Base-by-base conservation (phyloP, 2,888 invertebrate species). In the Cremastinae sp. region DNA sequence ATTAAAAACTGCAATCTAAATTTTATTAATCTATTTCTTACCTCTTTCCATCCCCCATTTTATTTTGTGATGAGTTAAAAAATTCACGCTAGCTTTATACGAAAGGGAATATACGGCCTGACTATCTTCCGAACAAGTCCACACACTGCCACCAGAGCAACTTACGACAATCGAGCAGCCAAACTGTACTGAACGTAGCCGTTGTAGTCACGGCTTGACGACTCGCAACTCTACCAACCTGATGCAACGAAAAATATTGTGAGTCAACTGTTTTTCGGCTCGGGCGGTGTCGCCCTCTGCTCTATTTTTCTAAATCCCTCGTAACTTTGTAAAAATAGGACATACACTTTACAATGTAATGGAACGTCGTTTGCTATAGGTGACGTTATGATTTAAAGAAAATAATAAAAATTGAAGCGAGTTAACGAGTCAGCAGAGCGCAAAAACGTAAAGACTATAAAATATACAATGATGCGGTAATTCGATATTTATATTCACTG, bases 31-130 rank as follows among this genome's bases (percentile, higher is more conserved):
- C n/a, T 37, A 28, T 43, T 5, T 72, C 83, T 85, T 80, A 89
- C 89, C 87, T 84, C 70, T 89, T 89, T 53, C 85, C 84, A 74
- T 89, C 89, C 70, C 87, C 82, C 89, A 89, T 89, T 22, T 56
- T 68, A 66, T 74, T 73, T 82, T 70, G 74, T 79, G 55, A 69
- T 56, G 77, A 78, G 78, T 51, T 79, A 75, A 80, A 79, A 81
- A 78, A 78, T 68, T 72, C 68, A 68, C 71, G 75, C 39, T 74
- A 66, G 64, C 64, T 66, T 56, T 18, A 59, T 37, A 78, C 77
- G 80, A 70, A 77, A 74, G 51, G 62, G 41, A 59, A 73, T 61
- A 47, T 59, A 73, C 39, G 53, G 62, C 72, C 45, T 62, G 56
- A 68, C 72, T 68, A 64, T 59, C 70, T 78, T 77, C 75, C 77